A percentile compares a stretch with the other conserved stretches of the same genome.
These are phyloP conservation scores for Pungitius pungitius DNA, from an alignment of 2,113 vertebrate species.

Conservation along the genomic window DNA sequence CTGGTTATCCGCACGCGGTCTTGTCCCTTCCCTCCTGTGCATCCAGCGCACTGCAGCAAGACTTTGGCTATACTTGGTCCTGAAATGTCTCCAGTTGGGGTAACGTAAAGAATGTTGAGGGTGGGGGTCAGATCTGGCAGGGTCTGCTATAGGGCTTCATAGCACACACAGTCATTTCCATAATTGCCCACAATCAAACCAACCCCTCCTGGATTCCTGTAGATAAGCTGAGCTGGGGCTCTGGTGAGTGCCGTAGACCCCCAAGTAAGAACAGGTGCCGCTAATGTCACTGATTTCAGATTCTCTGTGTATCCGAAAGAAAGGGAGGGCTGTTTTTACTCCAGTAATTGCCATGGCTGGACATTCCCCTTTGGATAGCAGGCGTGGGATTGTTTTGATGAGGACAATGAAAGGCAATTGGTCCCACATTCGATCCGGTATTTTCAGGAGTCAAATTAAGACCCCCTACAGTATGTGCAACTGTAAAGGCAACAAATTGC, in stretches of 20 bases:
- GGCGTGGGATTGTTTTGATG: constrained; percentile 72
- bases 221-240: constrained; percentile 76
- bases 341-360: constrained; percentile 62
- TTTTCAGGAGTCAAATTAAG: constrained; percentile 71
- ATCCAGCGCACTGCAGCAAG: constrained; percentile 42
- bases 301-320: constrained; percentile 54
- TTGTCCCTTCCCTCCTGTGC: constrained; percentile 41
- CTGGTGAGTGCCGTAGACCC: constrained; percentile 75
- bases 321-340: constrained; percentile 43
- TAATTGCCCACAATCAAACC: constrained; percentile 82
- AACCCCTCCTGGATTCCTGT: constrained; percentile 75
- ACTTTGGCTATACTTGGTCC: constrained; percentile 63
- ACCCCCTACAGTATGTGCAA: constrained; percentile 56
- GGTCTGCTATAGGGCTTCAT: constrained; percentile 65
- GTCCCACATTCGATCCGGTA: constrained; percentile 63
- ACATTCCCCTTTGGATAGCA: constrained; percentile 71
- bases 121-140: constrained; percentile 67
- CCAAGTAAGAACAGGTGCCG: constrained; percentile 84
- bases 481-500: constrained; percentile 48
- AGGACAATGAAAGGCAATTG: constrained; percentile 73
- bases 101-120: constrained; percentile 69
- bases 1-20: constrained; percentile 38
- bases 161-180: constrained; percentile 77
- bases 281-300: constrained; percentile 74
- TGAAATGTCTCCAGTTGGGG: constrained; percentile 65